Conservation (phyloP, 1,140 invertebrate species). For the Varroa destructor region DNA sequence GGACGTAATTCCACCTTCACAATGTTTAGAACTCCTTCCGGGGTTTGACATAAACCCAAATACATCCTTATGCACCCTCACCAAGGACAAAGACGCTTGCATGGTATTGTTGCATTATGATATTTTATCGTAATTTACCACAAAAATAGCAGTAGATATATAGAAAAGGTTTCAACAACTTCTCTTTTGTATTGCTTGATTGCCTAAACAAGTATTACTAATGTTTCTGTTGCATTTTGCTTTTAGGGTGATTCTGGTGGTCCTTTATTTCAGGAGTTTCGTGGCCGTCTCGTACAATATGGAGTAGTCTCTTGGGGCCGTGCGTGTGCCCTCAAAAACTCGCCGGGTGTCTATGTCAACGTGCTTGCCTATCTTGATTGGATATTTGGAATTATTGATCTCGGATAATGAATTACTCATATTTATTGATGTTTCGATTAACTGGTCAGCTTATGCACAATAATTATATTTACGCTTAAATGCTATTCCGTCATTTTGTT, state of each 20-base stretch:
- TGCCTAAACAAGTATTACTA: too few relatives aligned
- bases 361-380: conserved; percentile 3
- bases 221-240: too few relatives aligned
- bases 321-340: conserved; percentile 10
- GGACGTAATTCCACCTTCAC: background rate
- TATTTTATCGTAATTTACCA: background rate
- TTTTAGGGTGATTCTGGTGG: conserved; percentile 23
- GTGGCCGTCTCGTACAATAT: background rate
- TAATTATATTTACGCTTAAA: too few relatives aligned
- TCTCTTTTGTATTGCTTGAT: too few relatives aligned
- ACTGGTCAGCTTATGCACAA: too few relatives aligned
- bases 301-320: conserved; percentile 17
- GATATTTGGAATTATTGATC: conserved; percentile 9
- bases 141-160: background rate
- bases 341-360: conserved; percentile 18
- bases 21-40: conserved; percentile 8
- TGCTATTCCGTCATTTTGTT: too few relatives aligned
- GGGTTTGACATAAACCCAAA: background rate
- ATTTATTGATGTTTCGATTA: too few relatives aligned
- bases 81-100: conserved; percentile 14
- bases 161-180: background rate
- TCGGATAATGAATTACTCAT: background rate
- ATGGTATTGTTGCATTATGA: background rate
- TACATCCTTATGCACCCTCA: background rate
- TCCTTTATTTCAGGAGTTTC: conserved; percentile 17